Percentiles rank a stretch among this genome's conserved stretches.
phyloP scores from a whole-genome alignment of 1,140 invertebrate genomes.

The Choristoneura fumiferana region DNA sequence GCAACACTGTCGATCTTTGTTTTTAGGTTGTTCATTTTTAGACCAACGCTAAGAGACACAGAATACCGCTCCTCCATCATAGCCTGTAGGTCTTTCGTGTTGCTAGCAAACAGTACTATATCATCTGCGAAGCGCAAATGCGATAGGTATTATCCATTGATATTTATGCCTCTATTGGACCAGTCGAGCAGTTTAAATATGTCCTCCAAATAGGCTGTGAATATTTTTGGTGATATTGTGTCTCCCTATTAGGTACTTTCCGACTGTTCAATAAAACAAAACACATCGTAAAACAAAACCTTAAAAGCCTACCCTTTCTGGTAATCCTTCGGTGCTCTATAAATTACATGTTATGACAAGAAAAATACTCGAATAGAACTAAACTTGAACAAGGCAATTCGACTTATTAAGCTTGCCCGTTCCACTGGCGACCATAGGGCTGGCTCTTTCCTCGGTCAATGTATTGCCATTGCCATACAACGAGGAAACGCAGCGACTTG shows the following conservation, averaged over 20 bases:
- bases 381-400: no score
- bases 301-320: constrained; percentile 7
- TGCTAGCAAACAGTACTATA: background rate
- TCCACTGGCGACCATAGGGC: no score
- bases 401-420: no score
- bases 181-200: no score
- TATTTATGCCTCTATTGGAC: background rate
- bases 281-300: constrained; percentile 6
- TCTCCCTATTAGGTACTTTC: no score
- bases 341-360: background rate
- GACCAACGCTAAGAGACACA: background rate
- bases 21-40: background rate
- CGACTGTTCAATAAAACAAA: background rate
- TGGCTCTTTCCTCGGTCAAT: no score
- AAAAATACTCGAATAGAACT: no score
- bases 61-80: background rate
- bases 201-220: no score
- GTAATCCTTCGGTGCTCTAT: background rate
- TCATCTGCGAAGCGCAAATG: background rate
- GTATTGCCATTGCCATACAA: no score
- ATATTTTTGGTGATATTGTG: no score
- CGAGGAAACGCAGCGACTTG: no score
- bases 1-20: background rate
- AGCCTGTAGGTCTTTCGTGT: background rate
- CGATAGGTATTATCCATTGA: background rate